phyloP scores from a whole-genome alignment of 2,797 vertebrate genomes.

The Crocodylus rhombifer region DNA sequence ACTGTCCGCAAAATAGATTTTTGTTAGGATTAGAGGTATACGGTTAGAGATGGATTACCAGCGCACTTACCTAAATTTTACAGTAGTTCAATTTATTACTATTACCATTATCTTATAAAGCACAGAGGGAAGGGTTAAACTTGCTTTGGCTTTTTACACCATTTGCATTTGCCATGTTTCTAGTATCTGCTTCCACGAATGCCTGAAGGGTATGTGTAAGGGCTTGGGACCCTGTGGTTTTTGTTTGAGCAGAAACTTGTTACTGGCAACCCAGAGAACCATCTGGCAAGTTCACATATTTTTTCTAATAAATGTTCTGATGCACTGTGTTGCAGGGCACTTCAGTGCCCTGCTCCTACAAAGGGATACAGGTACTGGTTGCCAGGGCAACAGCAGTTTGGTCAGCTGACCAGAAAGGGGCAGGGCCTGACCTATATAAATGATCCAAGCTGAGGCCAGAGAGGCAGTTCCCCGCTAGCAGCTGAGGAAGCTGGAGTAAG shows the following conservation, averaged over 20 bases:
- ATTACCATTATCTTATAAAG: no score
- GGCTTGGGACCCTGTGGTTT: neutral
- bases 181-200: neutral
- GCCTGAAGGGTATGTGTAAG: neutral
- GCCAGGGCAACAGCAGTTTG: no score
- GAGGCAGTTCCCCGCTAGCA: no score
- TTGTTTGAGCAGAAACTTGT: neutral
- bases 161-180: neutral
- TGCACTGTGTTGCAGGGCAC: no score
- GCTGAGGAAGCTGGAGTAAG: no score
- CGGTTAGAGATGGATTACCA: neutral
- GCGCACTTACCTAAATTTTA: neutral
- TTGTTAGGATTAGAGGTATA: neutral
- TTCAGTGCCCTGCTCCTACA: no score
- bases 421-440: no score
- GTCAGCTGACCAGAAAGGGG: no score
- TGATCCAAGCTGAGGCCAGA: no score
- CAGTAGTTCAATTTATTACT: neutral
- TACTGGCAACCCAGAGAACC: neutral
- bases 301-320: no score
- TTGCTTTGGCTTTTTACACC: neutral
- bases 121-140: neutral
- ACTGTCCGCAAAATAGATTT: neutral
- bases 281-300: neutral
- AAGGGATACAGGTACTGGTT: no score